Percentiles rank a stretch among this genome's conserved stretches.
These are phyloP conservation scores for Ypsolopha scabrella DNA, from an alignment of 2,888 invertebrate genomes.

Conservation along the genomic window DNA sequence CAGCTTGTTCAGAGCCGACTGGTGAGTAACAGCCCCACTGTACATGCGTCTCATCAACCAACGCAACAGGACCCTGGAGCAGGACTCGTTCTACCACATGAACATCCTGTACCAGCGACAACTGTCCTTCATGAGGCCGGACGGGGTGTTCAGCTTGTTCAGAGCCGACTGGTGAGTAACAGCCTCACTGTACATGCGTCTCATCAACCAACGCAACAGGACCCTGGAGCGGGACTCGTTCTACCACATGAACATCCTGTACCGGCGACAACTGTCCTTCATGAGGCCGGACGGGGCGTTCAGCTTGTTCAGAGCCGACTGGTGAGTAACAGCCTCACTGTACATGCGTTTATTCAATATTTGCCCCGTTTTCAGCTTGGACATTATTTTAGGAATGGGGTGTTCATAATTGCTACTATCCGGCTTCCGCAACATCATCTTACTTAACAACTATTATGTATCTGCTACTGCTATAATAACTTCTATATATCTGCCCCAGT, in stretches of 20 bases:
- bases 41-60: conserved; percentile 94
- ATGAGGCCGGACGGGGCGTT: conserved; percentile 93
- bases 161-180: conserved; percentile 94
- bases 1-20: conserved; percentile 91
- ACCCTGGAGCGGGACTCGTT: conserved; percentile 86
- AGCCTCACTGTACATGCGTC: conserved; percentile 88
- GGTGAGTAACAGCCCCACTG: conserved; percentile 87
- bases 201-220: conserved; percentile 88
- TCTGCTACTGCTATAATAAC: too few relatives aligned
- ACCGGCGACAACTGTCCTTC: conserved; percentile 93
- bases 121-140: conserved; percentile 89
- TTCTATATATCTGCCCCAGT: too few relatives aligned
- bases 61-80: conserved; percentile 83
- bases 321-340: conserved; percentile 76
- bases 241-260: conserved; percentile 88
- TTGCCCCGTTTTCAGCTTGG: too few relatives aligned
- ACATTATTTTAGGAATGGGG: too few relatives aligned
- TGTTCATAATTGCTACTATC: too few relatives aligned
- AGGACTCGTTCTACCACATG: conserved; percentile 86
- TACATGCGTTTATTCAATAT: too few relatives aligned
- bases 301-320: conserved; percentile 90
- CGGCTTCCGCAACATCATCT: too few relatives aligned
- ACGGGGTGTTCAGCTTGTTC: conserved; percentile 93
- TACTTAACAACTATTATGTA: too few relatives aligned
- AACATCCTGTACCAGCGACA: conserved; percentile 94